These are phyloP conservation scores for Agapetus fuscipes DNA, from an alignment of 2,888 invertebrate genomes.

Conservation along the genomic window DNA sequence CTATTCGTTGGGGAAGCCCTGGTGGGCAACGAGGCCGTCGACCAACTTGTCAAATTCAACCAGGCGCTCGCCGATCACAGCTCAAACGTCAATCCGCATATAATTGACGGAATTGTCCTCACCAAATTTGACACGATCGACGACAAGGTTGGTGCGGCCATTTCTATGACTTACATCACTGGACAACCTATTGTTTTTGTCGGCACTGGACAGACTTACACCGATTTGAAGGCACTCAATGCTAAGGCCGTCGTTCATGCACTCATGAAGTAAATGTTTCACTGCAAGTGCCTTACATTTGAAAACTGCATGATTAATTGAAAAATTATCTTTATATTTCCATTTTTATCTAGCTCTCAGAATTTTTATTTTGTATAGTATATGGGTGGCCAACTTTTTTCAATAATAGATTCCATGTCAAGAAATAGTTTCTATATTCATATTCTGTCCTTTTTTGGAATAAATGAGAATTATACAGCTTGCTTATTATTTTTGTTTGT, in stretches of 20 bases:
- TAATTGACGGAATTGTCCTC: constrained; percentile 97
- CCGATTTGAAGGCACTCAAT: constrained; percentile 93
- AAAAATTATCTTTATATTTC: too few relatives aligned
- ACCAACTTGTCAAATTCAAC: constrained; percentile 98
- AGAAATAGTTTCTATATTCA: too few relatives aligned
- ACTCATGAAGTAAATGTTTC: constrained; percentile 69
- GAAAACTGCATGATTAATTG: too few relatives aligned
- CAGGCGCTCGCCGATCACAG: constrained; percentile 92
- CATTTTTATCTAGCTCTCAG: too few relatives aligned
- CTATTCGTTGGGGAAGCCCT: constrained; percentile 99
- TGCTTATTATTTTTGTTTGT: too few relatives aligned
- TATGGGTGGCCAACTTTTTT: too few relatives aligned
- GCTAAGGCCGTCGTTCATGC: constrained; percentile 94
- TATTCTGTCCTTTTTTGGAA: too few relatives aligned
- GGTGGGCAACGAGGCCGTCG: constrained; percentile 99
- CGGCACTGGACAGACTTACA: constrained; percentile 98
- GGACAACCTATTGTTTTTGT: constrained; percentile 99
- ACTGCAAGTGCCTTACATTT: constrained; percentile 13
- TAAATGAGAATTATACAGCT: too few relatives aligned
- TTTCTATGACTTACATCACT: constrained; percentile 99
- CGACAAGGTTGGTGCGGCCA: constrained; percentile 98
- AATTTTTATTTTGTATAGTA: too few relatives aligned
- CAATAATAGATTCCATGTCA: too few relatives aligned
- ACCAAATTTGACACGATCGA: constrained; percentile 99
- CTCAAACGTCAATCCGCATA: constrained; percentile 67